Evolutionary conservation across 2,888 invertebrate species (phyloP), one percentile per base, ranked within the genome.

Genomic region (Oscheius onirici): DNA sequence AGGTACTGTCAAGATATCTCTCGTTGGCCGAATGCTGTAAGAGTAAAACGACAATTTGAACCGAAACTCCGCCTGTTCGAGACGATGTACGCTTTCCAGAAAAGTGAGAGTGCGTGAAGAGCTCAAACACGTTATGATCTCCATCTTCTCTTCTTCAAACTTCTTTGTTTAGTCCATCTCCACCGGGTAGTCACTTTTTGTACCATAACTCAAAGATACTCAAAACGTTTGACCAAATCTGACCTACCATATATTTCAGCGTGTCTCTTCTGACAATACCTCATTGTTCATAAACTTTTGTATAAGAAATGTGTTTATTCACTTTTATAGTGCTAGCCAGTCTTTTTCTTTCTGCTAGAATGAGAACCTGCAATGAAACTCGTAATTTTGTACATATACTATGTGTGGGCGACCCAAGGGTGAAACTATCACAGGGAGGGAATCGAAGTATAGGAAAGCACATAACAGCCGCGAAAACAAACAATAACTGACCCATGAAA

Each of bases 71-170:
- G 77, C 10, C 72, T 83, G 49, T 82, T 80, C 70, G 84, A 82
- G 55, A 82, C 80, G 24, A 77, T 83, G 51, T 84, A 83, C 68
- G 83, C 83, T 13, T 84, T 83, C 74, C 80, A 80, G 69, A 78
- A 80, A 52, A 57, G 41, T 28, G 65, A 55, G 24, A 66, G 34
- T 28, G 63, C 63, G n/a, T 63, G 17, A 63, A 26, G 49, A 28
- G 28, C 34, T 46, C 46, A 28, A 22, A 34, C 6, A 10, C 24
- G 8, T 15, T 34, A 17, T 46, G 63, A 63, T 63, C 63, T 63
- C 63, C 15, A 63, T 49, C 46, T 46, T 49, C 26, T n/a, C 3
- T 10, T 49, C 24, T 28, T 46, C 49, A 43, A 63, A 63, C 15
- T 28, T 24, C 49, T 10, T 26, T 34, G 34, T 34, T 34, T 34